phyloP scores from a whole-genome alignment of 1,140 invertebrate species.

The Drosophila simulans region DNA sequence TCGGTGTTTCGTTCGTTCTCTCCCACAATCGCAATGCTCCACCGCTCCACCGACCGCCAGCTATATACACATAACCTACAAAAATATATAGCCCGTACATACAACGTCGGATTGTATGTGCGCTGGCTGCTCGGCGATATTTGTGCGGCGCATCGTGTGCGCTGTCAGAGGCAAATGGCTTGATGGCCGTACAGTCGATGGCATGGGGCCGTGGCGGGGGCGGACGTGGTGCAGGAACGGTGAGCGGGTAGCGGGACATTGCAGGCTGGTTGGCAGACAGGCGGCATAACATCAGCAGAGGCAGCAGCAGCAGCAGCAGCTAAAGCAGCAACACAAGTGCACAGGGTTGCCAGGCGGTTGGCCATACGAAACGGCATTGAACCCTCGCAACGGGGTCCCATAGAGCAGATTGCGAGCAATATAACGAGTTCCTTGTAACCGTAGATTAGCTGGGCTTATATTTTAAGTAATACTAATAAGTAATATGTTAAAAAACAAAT shows the following conservation, averaged over 20 bases:
- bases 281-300: conserved; percentile 78
- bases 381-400: conserved; percentile 20
- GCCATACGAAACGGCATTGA: conserved; percentile 56
- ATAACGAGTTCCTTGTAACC: not conserved
- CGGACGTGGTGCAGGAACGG: conserved; percentile 4
- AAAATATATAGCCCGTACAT: conserved; percentile 75
- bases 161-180: conserved; percentile 74
- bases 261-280: conserved; percentile 69
- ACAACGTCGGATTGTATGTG: conserved; percentile 45
- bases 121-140: conserved; percentile 71
- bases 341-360: conserved; percentile 57
- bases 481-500: not conserved
- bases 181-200: conserved; percentile 47
- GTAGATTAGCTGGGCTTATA: not conserved
- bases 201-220: conserved; percentile 12
- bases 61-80: conserved; percentile 84
- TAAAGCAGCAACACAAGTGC: conserved; percentile 60
- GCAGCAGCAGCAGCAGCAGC: conserved; percentile 59
- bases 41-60: conserved; percentile 59
- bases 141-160: conserved; percentile 75
- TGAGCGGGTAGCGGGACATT: conserved; percentile 38
- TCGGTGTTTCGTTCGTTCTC: conserved; percentile 60
- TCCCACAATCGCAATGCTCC: conserved; percentile 75
- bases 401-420: conserved; percentile 11
- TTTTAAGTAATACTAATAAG: not conserved